Evolutionary conservation across 2,113 vertebrate species (phyloP).

Genomic region (Nibea coibor): DNA sequence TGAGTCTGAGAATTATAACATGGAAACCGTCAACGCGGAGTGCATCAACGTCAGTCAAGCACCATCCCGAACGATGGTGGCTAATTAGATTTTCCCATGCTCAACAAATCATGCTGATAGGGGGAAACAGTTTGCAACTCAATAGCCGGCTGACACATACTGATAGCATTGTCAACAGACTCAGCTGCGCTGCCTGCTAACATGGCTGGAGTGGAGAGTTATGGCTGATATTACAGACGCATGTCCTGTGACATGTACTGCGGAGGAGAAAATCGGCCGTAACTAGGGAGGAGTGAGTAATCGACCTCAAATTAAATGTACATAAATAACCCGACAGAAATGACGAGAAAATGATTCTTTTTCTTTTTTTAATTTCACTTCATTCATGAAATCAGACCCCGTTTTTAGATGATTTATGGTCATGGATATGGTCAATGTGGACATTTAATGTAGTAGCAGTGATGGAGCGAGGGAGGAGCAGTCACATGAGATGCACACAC

Average conservation of each 20-base stretch:
- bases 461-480: not conserved
- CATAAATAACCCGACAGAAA: no score
- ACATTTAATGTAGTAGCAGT: not conserved
- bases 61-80: constrained; percentile 59
- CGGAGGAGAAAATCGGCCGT: not conserved
- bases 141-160: constrained; percentile 73
- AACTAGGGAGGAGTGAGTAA: constrained; percentile 25
- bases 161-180: constrained; percentile 68
- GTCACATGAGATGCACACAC: not conserved
- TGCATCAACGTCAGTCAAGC: constrained; percentile 72
- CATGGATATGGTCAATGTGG: no score
- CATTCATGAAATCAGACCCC: not conserved
- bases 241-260: constrained; percentile 51
- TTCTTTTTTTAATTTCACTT: not conserved
- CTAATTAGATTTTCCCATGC: constrained; percentile 76
- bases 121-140: constrained; percentile 69
- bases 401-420: not conserved
- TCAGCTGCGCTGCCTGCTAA: constrained; percentile 54
- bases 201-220: constrained; percentile 48
- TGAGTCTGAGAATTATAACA: constrained; percentile 54
- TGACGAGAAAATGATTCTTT: not conserved
- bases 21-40: constrained; percentile 47
- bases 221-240: constrained; percentile 45
- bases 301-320: not conserved
- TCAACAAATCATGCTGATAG: constrained; percentile 71